Base-by-base conservation (phyloP, 1,140 invertebrate species). In the Tribolium castaneum region DNA sequence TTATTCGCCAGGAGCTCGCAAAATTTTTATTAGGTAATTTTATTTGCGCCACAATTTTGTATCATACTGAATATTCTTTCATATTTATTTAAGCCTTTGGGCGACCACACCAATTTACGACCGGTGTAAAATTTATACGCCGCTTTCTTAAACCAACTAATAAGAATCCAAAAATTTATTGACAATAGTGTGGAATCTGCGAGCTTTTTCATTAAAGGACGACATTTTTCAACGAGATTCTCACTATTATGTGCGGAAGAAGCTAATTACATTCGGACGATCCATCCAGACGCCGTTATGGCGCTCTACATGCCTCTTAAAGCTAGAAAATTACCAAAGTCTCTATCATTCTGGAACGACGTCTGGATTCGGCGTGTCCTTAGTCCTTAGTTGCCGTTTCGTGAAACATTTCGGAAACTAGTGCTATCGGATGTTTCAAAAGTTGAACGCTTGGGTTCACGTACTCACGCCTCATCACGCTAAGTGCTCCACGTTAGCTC, bases 241-340 rank as follows among this genome's bases (percentile, higher is more conserved):
- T 66, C 30, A 66, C 25, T 66, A 35, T 22, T 52, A 34, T 75
- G 50, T 54, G 16, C 50, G 19, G 9, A 16, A 56, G 34, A 22
- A 75, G 72, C 52, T 75, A 75, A 75, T 75, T 75, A 56, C 72
- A 22, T 75, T 75, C 51, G 52, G 72, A 75, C 72, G 49, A 75
- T 75, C 72, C 51, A 75, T 75, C 50, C 49, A 75, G 72, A 75
- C 72, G 72, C 72, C 72, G 72, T 75, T 75, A 75, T 75, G 52
- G 72, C 25, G 25, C 25, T 75, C 52, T 66, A 14, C 25, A 35
- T 66, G 59, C 59, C 30, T 35, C 59, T 66, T 66, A 66, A 66
- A 66, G 59, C 59, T 12, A 13, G 25, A 35, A 66, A 66, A 66
- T 66, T 66, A 66, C 59, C 59, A 66, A 66, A 66, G 59, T 66